phyloP scores from a whole-genome alignment of 2,113 vertebrate genomes.

The Oophaga pumilio region DNA sequence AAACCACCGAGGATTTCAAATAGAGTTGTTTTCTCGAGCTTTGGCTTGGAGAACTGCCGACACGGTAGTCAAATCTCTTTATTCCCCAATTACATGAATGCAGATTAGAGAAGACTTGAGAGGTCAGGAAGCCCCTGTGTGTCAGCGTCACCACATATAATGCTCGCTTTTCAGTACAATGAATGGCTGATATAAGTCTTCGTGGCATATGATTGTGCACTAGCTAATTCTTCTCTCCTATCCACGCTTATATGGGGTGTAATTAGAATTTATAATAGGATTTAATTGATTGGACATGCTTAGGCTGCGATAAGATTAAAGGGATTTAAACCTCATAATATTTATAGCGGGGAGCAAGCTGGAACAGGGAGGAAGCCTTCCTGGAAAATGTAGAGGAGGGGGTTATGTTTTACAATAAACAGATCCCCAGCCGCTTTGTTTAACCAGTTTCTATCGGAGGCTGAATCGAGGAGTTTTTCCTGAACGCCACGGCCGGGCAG shows the following conservation, averaged over 20 bases:
- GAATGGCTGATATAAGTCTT: slow-evolving; percentile 43
- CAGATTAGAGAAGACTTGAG: slow-evolving; percentile 12
- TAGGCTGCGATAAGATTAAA: slow-evolving; percentile 58
- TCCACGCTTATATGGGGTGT: slow-evolving; percentile 53
- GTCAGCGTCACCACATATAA: slow-evolving; percentile 16
- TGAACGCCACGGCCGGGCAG: neutral
- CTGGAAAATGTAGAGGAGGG: neutral
- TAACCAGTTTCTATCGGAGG: slow-evolving; percentile 14
- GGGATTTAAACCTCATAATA: slow-evolving; percentile 58
- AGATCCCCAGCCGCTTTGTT: slow-evolving; percentile 2
- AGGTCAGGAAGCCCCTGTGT: slow-evolving; percentile 26
- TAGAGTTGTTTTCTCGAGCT: neutral
- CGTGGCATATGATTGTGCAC: slow-evolving; percentile 27
- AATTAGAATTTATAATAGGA: slow-evolving; percentile 59
- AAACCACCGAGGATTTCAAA: neutral
- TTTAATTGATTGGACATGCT: slow-evolving; percentile 59
- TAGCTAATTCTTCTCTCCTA: slow-evolving; percentile 47
- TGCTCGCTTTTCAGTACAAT: slow-evolving; percentile 10
- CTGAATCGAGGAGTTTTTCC: neutral
- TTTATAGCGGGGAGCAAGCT: slow-evolving; percentile 51
- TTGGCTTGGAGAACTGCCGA: neutral
- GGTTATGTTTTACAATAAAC: neutral
- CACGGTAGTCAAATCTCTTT: neutral
- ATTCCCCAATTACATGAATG: slow-evolving; percentile 7
- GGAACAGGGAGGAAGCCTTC: slow-evolving; percentile 19